Base-by-base conservation (phyloP, 2,113 vertebrate species). In the Myotis brandtii region DNA sequence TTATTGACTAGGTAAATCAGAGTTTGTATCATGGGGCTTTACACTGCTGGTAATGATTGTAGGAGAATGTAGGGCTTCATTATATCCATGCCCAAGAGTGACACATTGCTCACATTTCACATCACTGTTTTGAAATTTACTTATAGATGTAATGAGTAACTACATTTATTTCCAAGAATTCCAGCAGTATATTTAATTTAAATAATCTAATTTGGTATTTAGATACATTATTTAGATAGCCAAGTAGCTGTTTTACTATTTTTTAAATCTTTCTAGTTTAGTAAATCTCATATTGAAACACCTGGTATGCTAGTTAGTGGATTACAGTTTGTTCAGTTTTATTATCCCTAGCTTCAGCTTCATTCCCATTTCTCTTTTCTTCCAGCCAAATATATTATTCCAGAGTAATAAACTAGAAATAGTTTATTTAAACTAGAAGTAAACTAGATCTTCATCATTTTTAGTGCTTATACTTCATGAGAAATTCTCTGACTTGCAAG, bases 371-470 rank as follows among this genome's bases (percentile, higher is more conserved):
- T 96, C 54, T 95, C 72, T 40, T 59, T 86, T 54, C n/a, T 86
- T 48, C n/a, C 25, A 73, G 25, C 54, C 81, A 4, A 95, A 77
- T 95, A 73, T 76, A 70, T 96, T 96, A 90, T 64, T 94, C 54
- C 54, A 64, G 34, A 75, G 37, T 59, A 83, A 89, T 96, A 94
- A 97, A 96, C 93, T 79, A 91, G 69, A 67, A 81, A 56, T 81
- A 18, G 40, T 70, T 70, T 89, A 79, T 98, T 98, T 25, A 73
- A 95, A 85, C 82, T 95, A 96, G 75, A 97, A 95, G 91, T 96
- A 95, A 97, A 96, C 91, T 84, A 89, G 64, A 67, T 95, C 84
- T 66, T 20, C 80, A 46, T 67, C 21, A 66, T 81, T 95, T 90
- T 95, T 56, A 84, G 37, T 84, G 86, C 91, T 91, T 43, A 64